Evolutionary conservation across 2,113 vertebrate genomes (phyloP).

Genomic region (Chroicocephalus ridibundus): DNA sequence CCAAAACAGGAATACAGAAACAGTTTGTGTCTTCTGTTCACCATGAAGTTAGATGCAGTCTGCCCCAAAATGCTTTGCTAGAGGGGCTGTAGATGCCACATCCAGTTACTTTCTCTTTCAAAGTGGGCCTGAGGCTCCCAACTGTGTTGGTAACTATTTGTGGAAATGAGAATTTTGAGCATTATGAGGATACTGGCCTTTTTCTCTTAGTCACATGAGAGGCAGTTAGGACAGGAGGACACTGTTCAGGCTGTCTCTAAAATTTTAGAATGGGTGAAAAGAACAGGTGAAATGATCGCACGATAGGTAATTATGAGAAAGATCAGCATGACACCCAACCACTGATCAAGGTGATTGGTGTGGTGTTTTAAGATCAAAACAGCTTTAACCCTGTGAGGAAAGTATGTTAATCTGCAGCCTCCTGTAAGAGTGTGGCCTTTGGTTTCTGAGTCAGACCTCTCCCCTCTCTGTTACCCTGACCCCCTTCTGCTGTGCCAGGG

Average conservation of each 20-base stretch:
- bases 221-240: neutral
- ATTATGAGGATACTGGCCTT: neutral
- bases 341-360: neutral
- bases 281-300: accelerated
- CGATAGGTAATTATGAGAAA: neutral
- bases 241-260: neutral
- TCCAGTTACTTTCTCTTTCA: neutral
- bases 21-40: neutral
- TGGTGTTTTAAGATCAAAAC: neutral
- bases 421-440: neutral
- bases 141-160: neutral
- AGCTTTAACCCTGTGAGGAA: neutral
- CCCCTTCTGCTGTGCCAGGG: neutral
- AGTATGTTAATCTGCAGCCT: neutral
- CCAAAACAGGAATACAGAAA: neutral
- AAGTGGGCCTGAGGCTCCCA: neutral
- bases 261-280: neutral
- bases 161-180: neutral
- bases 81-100: neutral
- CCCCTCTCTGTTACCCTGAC: neutral
- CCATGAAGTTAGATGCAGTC: neutral
- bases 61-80: neutral
- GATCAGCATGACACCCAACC: neutral
- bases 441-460: neutral
- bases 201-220: neutral